These are phyloP conservation scores for Otocyon megalotis DNA, from an alignment of 2,113 vertebrate genomes.

Conservation along the genomic window DNA sequence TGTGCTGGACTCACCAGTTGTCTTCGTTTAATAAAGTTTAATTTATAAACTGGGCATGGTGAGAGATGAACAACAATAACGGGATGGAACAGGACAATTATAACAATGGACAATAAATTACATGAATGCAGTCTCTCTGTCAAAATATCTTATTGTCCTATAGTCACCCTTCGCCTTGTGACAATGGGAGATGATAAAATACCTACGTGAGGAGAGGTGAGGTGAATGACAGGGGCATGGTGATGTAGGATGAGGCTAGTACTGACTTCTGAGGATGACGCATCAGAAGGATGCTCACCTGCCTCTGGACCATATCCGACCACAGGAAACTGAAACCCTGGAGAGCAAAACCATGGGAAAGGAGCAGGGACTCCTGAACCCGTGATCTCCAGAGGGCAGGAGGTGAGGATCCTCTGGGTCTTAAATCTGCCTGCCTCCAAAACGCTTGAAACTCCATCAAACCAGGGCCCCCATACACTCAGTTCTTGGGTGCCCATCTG, in stretches of 20 bases:
- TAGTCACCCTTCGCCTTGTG: not conserved
- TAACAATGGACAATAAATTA: not conserved
- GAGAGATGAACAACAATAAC: not conserved
- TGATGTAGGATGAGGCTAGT: not conserved
- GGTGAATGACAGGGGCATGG: not conserved
- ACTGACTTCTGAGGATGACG: not conserved
- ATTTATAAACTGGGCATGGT: not conserved
- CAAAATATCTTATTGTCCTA: not conserved
- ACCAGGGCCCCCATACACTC: not conserved
- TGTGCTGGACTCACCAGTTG: not conserved
- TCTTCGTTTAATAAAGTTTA: not conserved
- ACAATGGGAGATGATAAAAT: not conserved
- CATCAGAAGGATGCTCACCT: not conserved
- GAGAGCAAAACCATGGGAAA: not conserved
- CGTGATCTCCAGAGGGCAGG: not conserved
- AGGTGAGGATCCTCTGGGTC: not conserved
- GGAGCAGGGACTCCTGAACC: not conserved
- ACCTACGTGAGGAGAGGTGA: not conserved
- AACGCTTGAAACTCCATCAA: not conserved
- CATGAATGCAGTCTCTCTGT: not conserved
- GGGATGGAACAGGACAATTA: not conserved
- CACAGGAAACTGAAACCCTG: not conserved
- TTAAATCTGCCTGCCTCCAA: not conserved
- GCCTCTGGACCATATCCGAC: not conserved
- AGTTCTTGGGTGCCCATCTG: not conserved